Conservation (phyloP, 2,888 invertebrate species). For the Troglohyphantes excavatus region DNA sequence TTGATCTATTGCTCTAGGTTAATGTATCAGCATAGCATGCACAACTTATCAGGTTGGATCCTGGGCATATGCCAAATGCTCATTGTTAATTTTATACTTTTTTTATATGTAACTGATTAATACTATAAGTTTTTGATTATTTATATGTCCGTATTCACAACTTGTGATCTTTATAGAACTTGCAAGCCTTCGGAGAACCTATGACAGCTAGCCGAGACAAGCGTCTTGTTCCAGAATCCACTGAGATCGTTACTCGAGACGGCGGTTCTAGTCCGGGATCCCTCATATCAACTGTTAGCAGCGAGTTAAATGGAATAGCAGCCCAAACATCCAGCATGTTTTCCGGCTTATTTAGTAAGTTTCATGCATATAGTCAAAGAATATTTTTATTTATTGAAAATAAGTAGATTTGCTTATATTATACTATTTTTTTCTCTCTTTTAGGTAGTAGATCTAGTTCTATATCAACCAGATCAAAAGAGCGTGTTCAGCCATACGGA, state of each 20-base stretch:
- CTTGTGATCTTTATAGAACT: constrained; percentile 65
- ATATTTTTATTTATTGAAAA: too few relatives aligned
- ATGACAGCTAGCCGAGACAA: constrained; percentile 60
- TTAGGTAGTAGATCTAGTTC: constrained; percentile 79
- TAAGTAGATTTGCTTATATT: not conserved
- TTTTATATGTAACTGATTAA: constrained; percentile 17
- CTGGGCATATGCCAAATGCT: too few relatives aligned
- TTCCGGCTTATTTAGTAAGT: constrained; percentile 93
- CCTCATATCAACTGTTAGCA: constrained; percentile 96
- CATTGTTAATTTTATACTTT: too few relatives aligned
- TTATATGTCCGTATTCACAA: not conserved
- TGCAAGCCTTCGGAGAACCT: constrained; percentile 84
- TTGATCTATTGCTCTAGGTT: too few relatives aligned
- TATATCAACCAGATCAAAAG: constrained; percentile 79
- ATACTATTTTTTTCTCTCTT: not conserved
- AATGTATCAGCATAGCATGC: too few relatives aligned
- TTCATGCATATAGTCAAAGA: not conserved
- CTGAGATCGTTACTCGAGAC: constrained; percentile 71
- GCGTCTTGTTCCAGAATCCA: constrained; percentile 46
- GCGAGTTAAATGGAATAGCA: constrained; percentile 95
- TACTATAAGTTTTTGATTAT: constrained; percentile 41
- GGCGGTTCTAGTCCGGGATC: constrained; percentile 81
- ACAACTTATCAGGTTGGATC: too few relatives aligned
- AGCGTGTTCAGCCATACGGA: constrained; percentile 85
- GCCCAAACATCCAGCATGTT: constrained; percentile 96